Conservation (phyloP, 2,888 invertebrate genomes). For the Oligia fasciuncula region DNA sequence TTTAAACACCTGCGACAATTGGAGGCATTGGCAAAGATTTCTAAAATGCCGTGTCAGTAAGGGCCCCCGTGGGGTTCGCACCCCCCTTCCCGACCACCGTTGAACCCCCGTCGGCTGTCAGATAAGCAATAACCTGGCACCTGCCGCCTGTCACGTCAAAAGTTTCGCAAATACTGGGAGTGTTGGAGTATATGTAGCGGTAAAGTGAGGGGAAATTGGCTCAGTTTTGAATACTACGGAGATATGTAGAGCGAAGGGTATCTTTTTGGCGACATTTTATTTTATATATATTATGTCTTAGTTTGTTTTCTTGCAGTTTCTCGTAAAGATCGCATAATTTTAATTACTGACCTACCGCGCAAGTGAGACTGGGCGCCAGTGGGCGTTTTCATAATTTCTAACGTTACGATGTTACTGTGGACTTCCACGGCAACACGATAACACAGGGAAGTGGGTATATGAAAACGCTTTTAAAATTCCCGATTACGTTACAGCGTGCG, state of each 20-base stretch:
- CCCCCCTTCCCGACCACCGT: constrained; percentile 23
- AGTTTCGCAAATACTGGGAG: constrained; percentile 62
- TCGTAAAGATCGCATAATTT: background rate
- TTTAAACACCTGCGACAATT: constrained; percentile 55
- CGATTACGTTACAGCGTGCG: background rate
- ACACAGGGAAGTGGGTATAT: too few species aligned
- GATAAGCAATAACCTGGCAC: constrained; percentile 77
- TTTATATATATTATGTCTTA: background rate
- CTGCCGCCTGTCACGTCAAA: constrained; percentile 70
- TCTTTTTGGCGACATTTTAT: background rate
- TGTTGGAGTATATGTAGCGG: constrained; percentile 30
- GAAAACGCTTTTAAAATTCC: background rate
- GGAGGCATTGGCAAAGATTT: constrained; percentile 42
- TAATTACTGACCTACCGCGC: background rate
- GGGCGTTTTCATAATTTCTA: background rate
- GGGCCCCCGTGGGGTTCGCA: constrained; percentile 26
- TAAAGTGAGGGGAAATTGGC: constrained; percentile 39
- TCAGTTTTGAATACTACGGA: constrained; percentile 9
- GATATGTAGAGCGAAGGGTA: background rate
- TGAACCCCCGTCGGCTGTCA: constrained; percentile 62
- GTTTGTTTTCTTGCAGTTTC: background rate
- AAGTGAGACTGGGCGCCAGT: too few species aligned
- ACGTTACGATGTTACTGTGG: background rate
- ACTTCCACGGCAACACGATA: background rate
- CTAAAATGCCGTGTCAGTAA: constrained; percentile 62